A percentile compares a stretch with the other conserved stretches of the same genome.
phyloP scores from a whole-genome alignment of 2,797 vertebrate genomes.

The Synanceia verrucosa region DNA sequence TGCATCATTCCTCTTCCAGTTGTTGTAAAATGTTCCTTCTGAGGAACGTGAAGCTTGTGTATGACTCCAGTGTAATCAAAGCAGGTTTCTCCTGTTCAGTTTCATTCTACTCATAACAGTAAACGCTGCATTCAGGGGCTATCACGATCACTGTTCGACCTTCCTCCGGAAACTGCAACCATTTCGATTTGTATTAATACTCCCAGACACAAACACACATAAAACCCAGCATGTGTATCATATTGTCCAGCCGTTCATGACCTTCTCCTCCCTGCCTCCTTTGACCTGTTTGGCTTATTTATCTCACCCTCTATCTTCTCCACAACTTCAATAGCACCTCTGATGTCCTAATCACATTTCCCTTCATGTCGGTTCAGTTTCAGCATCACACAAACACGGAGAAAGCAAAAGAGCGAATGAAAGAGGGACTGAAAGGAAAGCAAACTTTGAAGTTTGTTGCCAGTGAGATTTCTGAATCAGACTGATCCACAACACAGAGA shows the following conservation, averaged over 20 bases:
- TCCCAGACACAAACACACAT: constrained; percentile 20
- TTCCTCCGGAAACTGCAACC: constrained; percentile 26
- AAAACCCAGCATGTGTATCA: constrained; percentile 29
- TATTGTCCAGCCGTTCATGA: constrained; percentile 39
- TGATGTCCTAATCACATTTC: constrained; percentile 49
- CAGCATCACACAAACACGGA: constrained; percentile 12
- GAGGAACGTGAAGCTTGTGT: constrained; percentile 40
- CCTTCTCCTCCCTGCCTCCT: constrained; percentile 46
- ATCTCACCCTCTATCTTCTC: constrained; percentile 15
- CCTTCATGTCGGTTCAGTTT: constrained; percentile 20
- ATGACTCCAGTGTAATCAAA: constrained; percentile 33
- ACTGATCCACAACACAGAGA: constrained; percentile 25
- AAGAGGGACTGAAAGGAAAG: constrained; percentile 16
- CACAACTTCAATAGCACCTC: constrained; percentile 26
- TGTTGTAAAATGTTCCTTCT: constrained; percentile 47
- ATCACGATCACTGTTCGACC: constrained; percentile 36
- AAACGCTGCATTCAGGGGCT: constrained; percentile 9
- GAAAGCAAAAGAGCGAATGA: constrained; percentile 10
- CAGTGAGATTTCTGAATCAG: constrained; percentile 35
- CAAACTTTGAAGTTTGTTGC: constrained; percentile 38
- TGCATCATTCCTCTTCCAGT: constrained; percentile 44
- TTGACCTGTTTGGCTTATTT: constrained; percentile 52
- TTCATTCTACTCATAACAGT: constrained; percentile 7
- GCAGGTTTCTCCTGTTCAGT: constrained; percentile 6
- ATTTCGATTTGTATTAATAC: constrained; percentile 43